Percentiles rank a stretch among this genome's conserved stretches.
phyloP scores from a whole-genome alignment of 2,113 vertebrate species.

The Tragelaphus strepsiceros region DNA sequence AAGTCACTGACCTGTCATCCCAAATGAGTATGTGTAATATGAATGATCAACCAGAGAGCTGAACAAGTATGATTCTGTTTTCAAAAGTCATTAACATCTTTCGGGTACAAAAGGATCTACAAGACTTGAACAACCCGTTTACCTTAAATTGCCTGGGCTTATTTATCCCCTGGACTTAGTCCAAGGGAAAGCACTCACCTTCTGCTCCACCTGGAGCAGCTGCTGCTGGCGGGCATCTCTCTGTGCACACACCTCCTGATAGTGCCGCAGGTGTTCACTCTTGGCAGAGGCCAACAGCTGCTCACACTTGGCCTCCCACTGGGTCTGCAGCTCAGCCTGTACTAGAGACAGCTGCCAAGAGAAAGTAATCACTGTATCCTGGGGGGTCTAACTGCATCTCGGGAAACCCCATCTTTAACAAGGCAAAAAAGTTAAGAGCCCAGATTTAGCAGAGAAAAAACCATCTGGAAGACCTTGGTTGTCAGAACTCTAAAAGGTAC shows the following conservation, averaged over 20 bases:
- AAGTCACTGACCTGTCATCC: neutral
- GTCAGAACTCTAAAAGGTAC: neutral
- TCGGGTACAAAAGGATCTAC: neutral
- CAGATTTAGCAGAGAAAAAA: neutral
- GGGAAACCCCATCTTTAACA: neutral
- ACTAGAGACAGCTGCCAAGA: constrained; percentile 82
- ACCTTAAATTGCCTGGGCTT: neutral
- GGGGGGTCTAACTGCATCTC: neutral
- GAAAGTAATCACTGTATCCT: rapidly evolving
- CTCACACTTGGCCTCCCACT: constrained; percentile 87
- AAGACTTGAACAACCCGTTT: neutral
- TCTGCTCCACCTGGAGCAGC: constrained; percentile 84
- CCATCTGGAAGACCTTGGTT: neutral
- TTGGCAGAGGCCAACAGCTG: constrained; percentile 79
- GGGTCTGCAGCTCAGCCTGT: constrained; percentile 88
- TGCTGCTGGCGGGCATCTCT: constrained; percentile 83
- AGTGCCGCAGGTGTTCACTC: constrained; percentile 83
- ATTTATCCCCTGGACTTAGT: neutral
- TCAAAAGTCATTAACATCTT: neutral
- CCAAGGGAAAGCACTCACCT: constrained; percentile 76
- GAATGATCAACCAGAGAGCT: neutral
- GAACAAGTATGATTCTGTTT: neutral
- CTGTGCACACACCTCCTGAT: constrained; percentile 84
- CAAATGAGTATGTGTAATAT: neutral
- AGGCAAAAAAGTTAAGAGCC: neutral